phyloP scores from a whole-genome alignment of 2,888 invertebrate genomes.

The Microplitis deprimator region DNA sequence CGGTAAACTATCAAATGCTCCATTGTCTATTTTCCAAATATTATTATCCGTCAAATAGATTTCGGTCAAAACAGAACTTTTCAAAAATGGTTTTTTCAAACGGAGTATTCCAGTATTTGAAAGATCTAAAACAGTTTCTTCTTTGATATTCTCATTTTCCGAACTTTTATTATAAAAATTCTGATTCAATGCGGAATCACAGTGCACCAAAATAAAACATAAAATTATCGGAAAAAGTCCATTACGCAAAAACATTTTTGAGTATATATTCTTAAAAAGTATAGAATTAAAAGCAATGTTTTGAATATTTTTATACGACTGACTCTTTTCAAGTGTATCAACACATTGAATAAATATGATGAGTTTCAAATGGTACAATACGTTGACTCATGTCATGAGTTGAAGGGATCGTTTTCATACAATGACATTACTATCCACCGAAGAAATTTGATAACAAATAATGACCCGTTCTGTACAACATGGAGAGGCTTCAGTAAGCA shows the following conservation, averaged over 20 bases:
- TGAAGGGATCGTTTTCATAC: too few species aligned
- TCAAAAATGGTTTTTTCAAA: not conserved
- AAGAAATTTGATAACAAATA: too few species aligned
- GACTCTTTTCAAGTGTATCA: not conserved
- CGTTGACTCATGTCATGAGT: too few species aligned
- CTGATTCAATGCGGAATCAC: not conserved
- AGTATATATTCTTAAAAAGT: not conserved
- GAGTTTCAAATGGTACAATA: not conserved
- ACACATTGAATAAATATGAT: not conserved
- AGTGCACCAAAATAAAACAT: not conserved
- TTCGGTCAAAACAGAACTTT: not conserved
- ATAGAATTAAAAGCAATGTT: not conserved
- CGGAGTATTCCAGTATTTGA: not conserved
- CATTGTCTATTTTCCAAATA: not conserved
- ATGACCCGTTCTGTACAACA: too few species aligned
- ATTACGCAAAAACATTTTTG: not conserved
- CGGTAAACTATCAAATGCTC: not conserved
- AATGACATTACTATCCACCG: too few species aligned
- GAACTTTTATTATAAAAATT: too few species aligned
- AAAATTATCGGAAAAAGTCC: not conserved
- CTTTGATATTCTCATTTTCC: too few species aligned
- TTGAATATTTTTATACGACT: not conserved
- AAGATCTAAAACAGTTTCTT: not conserved
- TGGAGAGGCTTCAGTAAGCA: too few species aligned
- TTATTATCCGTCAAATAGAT: not conserved